Base-by-base conservation (phyloP, 2,113 vertebrate species). In the Cheilinus undulatus region DNA sequence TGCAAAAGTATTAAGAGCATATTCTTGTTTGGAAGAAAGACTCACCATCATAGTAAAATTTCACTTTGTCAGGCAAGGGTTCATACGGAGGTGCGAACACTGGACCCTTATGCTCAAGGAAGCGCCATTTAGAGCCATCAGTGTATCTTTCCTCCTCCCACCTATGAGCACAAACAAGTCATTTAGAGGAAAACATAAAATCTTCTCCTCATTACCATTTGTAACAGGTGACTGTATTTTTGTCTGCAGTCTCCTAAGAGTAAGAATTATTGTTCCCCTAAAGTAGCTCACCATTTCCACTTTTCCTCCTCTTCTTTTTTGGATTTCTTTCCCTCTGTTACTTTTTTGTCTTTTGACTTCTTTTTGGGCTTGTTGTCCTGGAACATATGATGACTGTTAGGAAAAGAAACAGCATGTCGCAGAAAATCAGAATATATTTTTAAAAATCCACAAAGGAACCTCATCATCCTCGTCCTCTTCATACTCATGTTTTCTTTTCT, bases 51-150 rank as follows among this genome's bases (percentile, higher is more conserved):
- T 96, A 99, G 87, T 94, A 97, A 93, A 99, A 98, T 83, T 94
- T 95, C 82, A 99, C 94, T 83, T 95, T 95, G 58, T 93, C 93
- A 34, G 97, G 96, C 88, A 99, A 93, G 74, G 96, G 94, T 62
- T 98, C 97, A 62, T 99, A 98, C 1, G 94, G 93, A 7, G 97
- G 96, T 53, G 97, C 96, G 88, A 99, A 98, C 48, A 99, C 96
- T 42, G 97, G 97, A 66, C 97, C 97, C 90, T 97, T 97, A 85
- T 99, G 97, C 88, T 98, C 97, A 85, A 99, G 92, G 83, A 98
- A 98, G 85, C 95, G 97, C 97, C 97, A 99, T 45, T 98, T 98
- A 75, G 97, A 96, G 80, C 97, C 97, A 87, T 99, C 97, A 34
- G 97, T 96, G 72, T 94, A 95, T 73, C 97, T 93, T 65, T 99